A percentile compares a stretch with the other conserved stretches of the same genome.
Conservation (phyloP, 2,888 invertebrate species). For the Dorcus parallelipipedus region DNA sequence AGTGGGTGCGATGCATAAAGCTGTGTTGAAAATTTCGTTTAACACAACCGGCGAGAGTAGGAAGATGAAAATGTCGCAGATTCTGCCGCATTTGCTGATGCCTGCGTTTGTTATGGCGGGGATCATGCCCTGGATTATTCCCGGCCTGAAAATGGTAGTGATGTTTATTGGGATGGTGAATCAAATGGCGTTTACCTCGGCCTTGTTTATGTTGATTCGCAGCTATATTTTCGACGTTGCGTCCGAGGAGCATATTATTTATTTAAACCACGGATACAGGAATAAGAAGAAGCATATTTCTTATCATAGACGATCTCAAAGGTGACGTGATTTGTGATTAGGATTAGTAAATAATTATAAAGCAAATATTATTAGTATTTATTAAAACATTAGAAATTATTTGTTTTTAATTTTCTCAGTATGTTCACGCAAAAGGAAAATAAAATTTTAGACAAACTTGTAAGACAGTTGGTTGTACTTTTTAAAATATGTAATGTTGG, state of each 20-base stretch:
- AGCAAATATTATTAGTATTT: too few relatives aligned
- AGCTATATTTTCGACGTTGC: slow-evolving; percentile 58
- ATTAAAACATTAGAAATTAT: too few relatives aligned
- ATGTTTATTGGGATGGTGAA: slow-evolving; percentile 61
- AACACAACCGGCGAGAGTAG: neutral
- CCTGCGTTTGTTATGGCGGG: slow-evolving; percentile 66
- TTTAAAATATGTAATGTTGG: too few relatives aligned
- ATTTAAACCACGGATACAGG: slow-evolving; percentile 57
- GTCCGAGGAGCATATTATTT: slow-evolving; percentile 55
- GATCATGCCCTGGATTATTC: slow-evolving; percentile 64
- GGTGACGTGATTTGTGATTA: too few relatives aligned
- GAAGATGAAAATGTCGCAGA: slow-evolving; percentile 24
- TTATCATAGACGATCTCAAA: too few relatives aligned
- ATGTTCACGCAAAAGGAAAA: too few relatives aligned
- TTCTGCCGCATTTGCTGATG: slow-evolving; percentile 56
- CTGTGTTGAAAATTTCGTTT: too few relatives aligned
- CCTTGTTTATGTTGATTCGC: slow-evolving; percentile 56
- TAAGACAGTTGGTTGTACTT: too few relatives aligned
- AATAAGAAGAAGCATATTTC: slow-evolving; percentile 42
- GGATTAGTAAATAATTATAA: too few relatives aligned
- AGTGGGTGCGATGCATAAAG: too few relatives aligned
- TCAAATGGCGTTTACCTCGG: slow-evolving; percentile 64
- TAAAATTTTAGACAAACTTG: too few relatives aligned
- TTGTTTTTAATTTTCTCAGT: too few relatives aligned
- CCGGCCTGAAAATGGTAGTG: slow-evolving; percentile 64